Percentiles rank a stretch among this genome's conserved stretches.
phyloP scores from a whole-genome alignment of 2,113 vertebrate genomes.

The Saccopteryx leptura region DNA sequence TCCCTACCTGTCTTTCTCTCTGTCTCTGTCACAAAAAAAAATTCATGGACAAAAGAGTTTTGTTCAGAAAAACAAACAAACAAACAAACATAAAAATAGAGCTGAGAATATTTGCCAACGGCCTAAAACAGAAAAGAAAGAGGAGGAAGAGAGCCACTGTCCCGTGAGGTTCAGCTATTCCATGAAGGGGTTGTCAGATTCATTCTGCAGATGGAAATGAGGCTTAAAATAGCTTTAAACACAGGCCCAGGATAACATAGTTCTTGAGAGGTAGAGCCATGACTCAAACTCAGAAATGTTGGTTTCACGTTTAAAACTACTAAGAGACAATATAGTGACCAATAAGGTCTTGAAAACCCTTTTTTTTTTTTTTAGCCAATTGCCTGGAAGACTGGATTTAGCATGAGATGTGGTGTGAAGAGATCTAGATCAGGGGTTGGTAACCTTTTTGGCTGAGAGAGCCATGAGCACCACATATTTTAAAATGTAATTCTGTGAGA shows the following conservation, averaged over 20 bases:
- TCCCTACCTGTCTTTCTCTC: no score
- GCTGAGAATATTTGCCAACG: background rate
- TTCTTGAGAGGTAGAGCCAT: background rate
- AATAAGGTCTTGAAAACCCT: background rate
- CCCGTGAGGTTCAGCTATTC: background rate
- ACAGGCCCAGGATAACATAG: background rate
- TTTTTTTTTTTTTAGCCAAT: background rate
- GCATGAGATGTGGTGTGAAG: background rate
- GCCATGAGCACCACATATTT: no score
- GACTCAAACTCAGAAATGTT: background rate
- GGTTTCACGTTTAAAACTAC: background rate
- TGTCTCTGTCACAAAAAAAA: background rate
- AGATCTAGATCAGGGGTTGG: background rate
- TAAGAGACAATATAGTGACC: background rate
- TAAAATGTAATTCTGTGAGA: no score
- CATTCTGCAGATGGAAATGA: constrained; percentile 7
- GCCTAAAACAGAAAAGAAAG: background rate
- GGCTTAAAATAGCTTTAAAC: background rate
- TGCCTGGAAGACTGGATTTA: background rate
- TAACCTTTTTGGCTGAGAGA: no score
- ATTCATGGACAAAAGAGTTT: background rate
- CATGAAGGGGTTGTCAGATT: background rate
- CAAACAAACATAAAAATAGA: background rate
- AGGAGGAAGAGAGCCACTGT: background rate
- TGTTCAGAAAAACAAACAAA: background rate